A percentile compares a stretch with the other conserved stretches of the same genome.
phyloP scores from a whole-genome alignment of 2,888 invertebrate species.

The Epiblema foenella region DNA sequence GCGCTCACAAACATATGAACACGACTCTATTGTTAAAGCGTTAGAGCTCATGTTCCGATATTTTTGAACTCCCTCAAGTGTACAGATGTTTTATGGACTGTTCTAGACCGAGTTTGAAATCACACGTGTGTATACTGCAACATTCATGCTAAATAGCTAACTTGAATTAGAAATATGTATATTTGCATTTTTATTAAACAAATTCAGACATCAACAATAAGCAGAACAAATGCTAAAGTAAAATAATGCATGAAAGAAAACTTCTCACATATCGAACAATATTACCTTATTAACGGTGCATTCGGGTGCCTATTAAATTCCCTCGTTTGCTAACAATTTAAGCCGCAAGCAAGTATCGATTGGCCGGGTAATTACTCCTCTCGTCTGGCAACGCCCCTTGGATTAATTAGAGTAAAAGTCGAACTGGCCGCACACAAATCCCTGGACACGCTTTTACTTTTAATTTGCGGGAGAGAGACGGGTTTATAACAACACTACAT shows the following conservation, averaged over 20 bases:
- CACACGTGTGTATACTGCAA: no score
- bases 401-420: constrained; percentile 57
- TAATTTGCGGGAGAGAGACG: constrained; percentile 36
- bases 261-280: constrained; percentile 10
- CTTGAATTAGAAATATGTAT: no score
- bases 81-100: no score
- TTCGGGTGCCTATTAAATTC: constrained; percentile 30
- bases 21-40: no score
- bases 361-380: constrained; percentile 54
- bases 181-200: no score
- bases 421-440: constrained; percentile 51
- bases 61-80: no score
- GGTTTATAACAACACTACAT: constrained; percentile 6
- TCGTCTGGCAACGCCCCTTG: constrained; percentile 53
- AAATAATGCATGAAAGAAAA: background rate
- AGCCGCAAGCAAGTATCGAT: constrained; percentile 48
- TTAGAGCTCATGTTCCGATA: no score
- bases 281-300: constrained; percentile 20
- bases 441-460: constrained; percentile 45
- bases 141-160: no score
- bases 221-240: no score
- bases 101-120: no score
- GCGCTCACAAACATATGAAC: no score
- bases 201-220: no score
- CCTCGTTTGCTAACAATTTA: constrained; percentile 41